These are phyloP conservation scores for Hydraecia micacea DNA, from an alignment of 2,888 invertebrate species.

Conservation along the genomic window DNA sequence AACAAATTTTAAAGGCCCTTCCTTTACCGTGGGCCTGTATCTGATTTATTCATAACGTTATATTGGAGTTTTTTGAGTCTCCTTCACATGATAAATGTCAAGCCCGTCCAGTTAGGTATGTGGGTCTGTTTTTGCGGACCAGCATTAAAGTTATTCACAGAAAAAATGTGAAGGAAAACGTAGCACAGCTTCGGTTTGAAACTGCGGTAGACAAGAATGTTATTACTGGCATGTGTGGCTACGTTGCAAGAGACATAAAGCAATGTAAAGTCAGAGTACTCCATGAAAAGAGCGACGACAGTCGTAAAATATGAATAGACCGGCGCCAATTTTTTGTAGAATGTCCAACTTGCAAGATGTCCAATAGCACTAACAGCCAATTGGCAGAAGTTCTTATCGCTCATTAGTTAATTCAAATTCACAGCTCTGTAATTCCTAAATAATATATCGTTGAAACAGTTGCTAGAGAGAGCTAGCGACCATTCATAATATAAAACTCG, in stretches of 20 bases:
- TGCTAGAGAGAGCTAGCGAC: slow-evolving; percentile 27
- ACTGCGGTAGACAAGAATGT: slow-evolving; percentile 10
- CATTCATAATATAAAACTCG: slow-evolving; percentile 24
- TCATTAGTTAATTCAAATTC: slow-evolving; percentile 49
- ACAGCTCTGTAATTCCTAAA: slow-evolving; percentile 36
- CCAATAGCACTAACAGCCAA: slow-evolving; percentile 54
- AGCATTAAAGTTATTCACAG: slow-evolving; percentile 40
- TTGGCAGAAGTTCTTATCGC: slow-evolving; percentile 60
- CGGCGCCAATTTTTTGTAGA: slow-evolving; percentile 60
- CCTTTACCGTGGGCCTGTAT: slow-evolving; percentile 33
- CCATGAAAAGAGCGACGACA: slow-evolving; percentile 22
- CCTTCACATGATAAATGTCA: slow-evolving; percentile 27
- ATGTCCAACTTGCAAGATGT: slow-evolving; percentile 50
- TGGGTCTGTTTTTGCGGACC: slow-evolving; percentile 40
- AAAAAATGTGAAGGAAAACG: slow-evolving; percentile 23
- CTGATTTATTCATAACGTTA: slow-evolving; percentile 64
- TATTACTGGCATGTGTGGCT: slow-evolving; percentile 2
- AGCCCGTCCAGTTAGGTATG: slow-evolving; percentile 21
- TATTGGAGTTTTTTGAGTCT: slow-evolving; percentile 44
- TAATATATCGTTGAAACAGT: slow-evolving; percentile 18
- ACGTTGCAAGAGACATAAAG: slow-evolving; percentile 13
- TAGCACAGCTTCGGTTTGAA: not conserved
- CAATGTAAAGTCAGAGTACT: slow-evolving; percentile 7
- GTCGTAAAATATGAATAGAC: slow-evolving; percentile 44
- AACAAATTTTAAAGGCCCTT: slow-evolving; percentile 30